A percentile compares a stretch with the other conserved stretches of the same genome.
phyloP scores from a whole-genome alignment of 2,797 vertebrate genomes.

The Prunella strophiata region DNA sequence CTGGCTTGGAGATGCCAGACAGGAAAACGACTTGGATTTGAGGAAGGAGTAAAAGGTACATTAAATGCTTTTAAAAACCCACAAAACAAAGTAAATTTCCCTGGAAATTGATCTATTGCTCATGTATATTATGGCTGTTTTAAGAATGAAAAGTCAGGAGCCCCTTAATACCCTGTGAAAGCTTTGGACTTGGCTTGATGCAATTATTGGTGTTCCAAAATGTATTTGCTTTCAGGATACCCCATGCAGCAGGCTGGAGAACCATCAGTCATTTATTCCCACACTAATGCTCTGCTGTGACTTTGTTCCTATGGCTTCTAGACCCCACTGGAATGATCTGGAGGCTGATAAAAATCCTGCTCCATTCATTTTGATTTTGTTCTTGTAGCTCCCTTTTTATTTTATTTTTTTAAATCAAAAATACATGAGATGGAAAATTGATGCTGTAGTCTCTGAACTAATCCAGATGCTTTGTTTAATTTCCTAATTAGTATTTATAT shows the following conservation, averaged over 20 bases:
- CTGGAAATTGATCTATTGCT: constrained; percentile 18
- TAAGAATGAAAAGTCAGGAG: constrained; percentile 45
- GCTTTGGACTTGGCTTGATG: constrained; percentile 12
- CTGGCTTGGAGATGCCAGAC: neutral
- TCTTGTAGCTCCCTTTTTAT: neutral
- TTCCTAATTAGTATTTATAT: constrained; percentile 14
- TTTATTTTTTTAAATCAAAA: constrained; percentile 9
- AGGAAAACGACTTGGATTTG: neutral
- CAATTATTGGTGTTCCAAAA: constrained; percentile 53
- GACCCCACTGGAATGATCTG: neutral
- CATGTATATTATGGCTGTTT: neutral
- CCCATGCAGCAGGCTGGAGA: neutral
- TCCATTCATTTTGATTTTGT: constrained; percentile 1
- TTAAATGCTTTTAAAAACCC: neutral
- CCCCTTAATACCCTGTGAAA: neutral
- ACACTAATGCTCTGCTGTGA: neutral
- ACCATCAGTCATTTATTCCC: constrained; percentile 8
- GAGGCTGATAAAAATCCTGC: constrained; percentile 15
- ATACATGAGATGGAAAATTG: neutral
- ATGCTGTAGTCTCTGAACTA: constrained; percentile 23
- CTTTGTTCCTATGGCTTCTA: neutral
- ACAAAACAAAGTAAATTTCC: neutral
- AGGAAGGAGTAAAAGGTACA: neutral
- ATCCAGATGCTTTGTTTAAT: constrained; percentile 35
- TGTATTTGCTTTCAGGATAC: constrained; percentile 33